phyloP scores from a whole-genome alignment of 2,888 invertebrate genomes.

The Seira musarum region DNA sequence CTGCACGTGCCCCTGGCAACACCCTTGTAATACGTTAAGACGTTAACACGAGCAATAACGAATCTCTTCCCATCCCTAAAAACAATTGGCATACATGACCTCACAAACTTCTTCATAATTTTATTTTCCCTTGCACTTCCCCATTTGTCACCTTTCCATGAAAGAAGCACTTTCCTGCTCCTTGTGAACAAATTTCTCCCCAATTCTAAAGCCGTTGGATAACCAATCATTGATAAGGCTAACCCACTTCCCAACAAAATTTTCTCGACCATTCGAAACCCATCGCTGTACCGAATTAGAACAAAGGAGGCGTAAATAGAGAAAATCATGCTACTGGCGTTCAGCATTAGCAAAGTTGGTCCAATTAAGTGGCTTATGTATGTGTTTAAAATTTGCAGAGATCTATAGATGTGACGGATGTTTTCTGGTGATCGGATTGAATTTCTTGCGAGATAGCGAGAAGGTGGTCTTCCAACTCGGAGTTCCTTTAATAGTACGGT shows the following conservation, averaged over 20 bases:
- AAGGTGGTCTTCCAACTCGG: neutral
- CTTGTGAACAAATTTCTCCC: slow-evolving; percentile 8
- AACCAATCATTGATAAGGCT: neutral
- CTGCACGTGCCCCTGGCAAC: slow-evolving; percentile 38
- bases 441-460: neutral
- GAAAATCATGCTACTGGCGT: neutral
- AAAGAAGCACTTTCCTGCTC: slow-evolving; percentile 10
- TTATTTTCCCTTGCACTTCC: neutral
- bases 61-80: slow-evolving; percentile 35
- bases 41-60: slow-evolving; percentile 20
- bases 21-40: slow-evolving; percentile 14
- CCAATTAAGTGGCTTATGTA: neutral
- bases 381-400: slow-evolving; percentile 11
- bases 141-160: slow-evolving; percentile 32
- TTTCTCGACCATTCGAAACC: neutral
- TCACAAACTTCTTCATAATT: slow-evolving; percentile 27
- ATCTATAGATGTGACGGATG: neutral
- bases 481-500: neutral
- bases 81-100: slow-evolving; percentile 20
- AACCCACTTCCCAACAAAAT: neutral
- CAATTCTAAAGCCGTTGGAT: slow-evolving; percentile 22
- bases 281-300: slow-evolving; percentile 18
- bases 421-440: neutral
- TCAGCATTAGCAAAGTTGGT: neutral
- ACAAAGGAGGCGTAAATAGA: slow-evolving; percentile 6